Conservation (phyloP, 2,113 vertebrate genomes). For the Thalassoma bifasciatum region DNA sequence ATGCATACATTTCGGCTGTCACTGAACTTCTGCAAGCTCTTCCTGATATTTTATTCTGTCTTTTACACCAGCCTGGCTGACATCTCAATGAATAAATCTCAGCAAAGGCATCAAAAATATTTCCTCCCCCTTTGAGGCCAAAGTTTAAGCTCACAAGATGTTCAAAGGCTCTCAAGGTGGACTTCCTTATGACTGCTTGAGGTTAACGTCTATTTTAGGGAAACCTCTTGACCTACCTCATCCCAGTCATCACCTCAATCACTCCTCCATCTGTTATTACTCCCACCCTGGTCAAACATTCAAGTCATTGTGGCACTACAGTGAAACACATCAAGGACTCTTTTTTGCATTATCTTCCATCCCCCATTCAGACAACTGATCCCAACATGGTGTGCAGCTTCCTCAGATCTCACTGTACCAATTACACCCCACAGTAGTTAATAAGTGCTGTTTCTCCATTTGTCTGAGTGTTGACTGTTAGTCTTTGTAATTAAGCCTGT, state of each 20-base stretch:
- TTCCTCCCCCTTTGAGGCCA: neutral
- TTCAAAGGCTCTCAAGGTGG: constrained; percentile 18
- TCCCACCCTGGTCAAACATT: constrained; percentile 54
- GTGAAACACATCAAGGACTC: constrained; percentile 71
- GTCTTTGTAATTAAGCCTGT: constrained; percentile 65
- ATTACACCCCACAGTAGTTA: constrained; percentile 61
- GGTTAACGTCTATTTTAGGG: constrained; percentile 43
- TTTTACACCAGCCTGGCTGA: constrained; percentile 10
- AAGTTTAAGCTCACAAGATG: neutral
- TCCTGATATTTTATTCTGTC: too few relatives aligned
- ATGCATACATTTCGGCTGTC: too few relatives aligned
- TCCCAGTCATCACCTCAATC: constrained; percentile 49
- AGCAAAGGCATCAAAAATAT: neutral
- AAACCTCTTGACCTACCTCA: constrained; percentile 37
- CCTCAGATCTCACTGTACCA: constrained; percentile 54
- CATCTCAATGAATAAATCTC: neutral
- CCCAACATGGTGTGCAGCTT: constrained; percentile 38
- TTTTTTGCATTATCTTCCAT: constrained; percentile 54
- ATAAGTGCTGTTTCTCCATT: constrained; percentile 57
- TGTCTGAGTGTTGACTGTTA: constrained; percentile 53
- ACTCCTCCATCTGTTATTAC: constrained; percentile 67
- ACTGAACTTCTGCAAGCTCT: too few relatives aligned
- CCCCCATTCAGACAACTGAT: constrained; percentile 50
- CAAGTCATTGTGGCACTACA: constrained; percentile 58
- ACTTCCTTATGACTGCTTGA: constrained; percentile 18